phyloP scores from a whole-genome alignment of 53 echinoderm and acorn worm genomes.

The Luidia sarsii region DNA sequence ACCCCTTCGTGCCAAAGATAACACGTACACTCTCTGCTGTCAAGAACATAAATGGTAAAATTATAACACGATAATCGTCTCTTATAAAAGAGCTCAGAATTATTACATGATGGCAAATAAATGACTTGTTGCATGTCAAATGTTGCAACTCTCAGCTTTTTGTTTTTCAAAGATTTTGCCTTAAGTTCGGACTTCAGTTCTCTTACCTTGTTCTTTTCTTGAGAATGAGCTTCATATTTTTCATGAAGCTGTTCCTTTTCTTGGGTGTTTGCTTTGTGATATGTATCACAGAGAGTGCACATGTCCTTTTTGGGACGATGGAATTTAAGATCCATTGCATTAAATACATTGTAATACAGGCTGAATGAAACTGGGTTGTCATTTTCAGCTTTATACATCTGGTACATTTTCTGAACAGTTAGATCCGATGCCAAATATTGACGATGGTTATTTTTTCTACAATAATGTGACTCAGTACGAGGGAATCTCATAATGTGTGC shows the following conservation, averaged over 20 bases:
- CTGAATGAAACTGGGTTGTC: slow-evolving; percentile 1
- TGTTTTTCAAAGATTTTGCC: slow-evolving; percentile 21
- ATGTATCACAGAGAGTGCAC: slow-evolving; percentile 23
- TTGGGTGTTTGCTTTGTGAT: neutral
- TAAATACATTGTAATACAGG: neutral
- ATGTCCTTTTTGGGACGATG: slow-evolving; percentile 19
- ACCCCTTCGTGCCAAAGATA: slow-evolving; percentile 65
- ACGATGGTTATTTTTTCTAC: slow-evolving; percentile 15
- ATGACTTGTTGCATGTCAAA: slow-evolving; percentile 29
- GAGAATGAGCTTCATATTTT: slow-evolving; percentile 6
- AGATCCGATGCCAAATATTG: slow-evolving; percentile 10
- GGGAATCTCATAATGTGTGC: slow-evolving; percentile 59
- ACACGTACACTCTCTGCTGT: slow-evolving; percentile 39
- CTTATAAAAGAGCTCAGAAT: slow-evolving; percentile 25
- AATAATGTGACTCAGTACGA: slow-evolving; percentile 67
- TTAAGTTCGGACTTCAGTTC: slow-evolving; percentile 18
- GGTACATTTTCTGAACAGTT: slow-evolving; percentile 16
- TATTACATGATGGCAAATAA: slow-evolving; percentile 9
- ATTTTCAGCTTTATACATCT: slow-evolving; percentile 17
- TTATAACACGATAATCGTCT: slow-evolving; percentile 19
- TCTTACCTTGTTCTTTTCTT: slow-evolving; percentile 12
- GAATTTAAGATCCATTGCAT: slow-evolving; percentile 14
- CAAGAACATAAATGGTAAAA: slow-evolving; percentile 33
- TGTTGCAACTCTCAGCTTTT: slow-evolving; percentile 2
- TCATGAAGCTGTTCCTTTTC: slow-evolving; percentile 20